phyloP scores from a whole-genome alignment of 2,888 invertebrate genomes.

The Euplexia lucipara region DNA sequence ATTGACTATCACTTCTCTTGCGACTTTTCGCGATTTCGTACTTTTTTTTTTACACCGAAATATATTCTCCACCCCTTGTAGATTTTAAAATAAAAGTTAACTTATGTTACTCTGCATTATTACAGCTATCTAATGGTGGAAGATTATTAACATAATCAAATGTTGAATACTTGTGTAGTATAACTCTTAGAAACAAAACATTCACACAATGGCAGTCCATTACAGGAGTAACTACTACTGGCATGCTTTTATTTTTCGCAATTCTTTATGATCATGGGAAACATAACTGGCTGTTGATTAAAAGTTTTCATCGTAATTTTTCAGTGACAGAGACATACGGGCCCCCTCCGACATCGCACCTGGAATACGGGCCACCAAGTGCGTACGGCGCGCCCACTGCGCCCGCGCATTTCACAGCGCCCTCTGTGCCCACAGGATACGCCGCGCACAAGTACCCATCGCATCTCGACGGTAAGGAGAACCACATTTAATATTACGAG shows the following conservation, averaged over 20 bases:
- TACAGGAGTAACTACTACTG: too few relatives aligned
- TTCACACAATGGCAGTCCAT: too few relatives aligned
- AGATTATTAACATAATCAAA: too few relatives aligned
- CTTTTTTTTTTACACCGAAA: too few relatives aligned
- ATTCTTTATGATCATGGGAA: not conserved
- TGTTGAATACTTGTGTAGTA: too few relatives aligned
- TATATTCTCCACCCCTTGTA: too few relatives aligned
- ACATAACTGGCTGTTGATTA: not conserved
- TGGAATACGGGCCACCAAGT: conserved; percentile 81
- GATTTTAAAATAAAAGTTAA: too few relatives aligned
- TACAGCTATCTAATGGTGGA: too few relatives aligned
- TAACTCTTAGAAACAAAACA: too few relatives aligned
- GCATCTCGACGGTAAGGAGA: conserved; percentile 84
- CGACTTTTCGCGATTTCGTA: too few relatives aligned
- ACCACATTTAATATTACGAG: not conserved
- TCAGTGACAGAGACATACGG: conserved; percentile 82
- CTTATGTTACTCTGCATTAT: too few relatives aligned
- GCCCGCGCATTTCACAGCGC: conserved; percentile 82
- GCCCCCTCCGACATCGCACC: conserved; percentile 79
- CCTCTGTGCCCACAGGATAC: conserved; percentile 82
- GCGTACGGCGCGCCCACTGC: conserved; percentile 86
- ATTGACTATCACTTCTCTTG: too few relatives aligned
- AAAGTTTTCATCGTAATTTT: conserved; percentile 46
- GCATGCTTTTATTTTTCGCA: not conserved
- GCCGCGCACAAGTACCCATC: conserved; percentile 85